Conservation (phyloP, 2,797 vertebrate genomes). For the Pitangus sulphuratus region DNA sequence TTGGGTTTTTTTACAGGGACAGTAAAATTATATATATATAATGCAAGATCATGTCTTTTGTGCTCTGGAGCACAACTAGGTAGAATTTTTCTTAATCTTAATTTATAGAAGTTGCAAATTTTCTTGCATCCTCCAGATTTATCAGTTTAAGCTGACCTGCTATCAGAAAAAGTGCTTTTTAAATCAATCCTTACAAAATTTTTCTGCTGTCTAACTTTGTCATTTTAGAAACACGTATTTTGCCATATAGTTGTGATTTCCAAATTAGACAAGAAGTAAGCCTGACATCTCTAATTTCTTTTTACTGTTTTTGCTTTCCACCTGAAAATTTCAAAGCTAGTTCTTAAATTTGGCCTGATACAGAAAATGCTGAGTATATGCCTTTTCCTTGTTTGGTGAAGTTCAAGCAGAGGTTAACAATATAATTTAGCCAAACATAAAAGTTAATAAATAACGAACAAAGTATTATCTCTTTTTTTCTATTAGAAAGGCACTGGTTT, state of each 20-base stretch:
- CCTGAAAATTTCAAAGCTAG: neutral
- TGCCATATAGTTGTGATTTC: neutral
- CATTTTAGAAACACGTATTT: neutral
- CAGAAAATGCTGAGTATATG: neutral
- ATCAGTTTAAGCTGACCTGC: neutral
- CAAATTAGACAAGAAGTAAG: neutral
- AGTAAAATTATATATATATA: neutral
- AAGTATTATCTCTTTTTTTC: neutral
- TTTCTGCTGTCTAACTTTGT: neutral
- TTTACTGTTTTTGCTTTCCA: neutral
- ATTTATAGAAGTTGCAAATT: neutral
- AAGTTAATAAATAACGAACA: conserved; percentile 31
- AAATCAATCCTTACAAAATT: neutral
- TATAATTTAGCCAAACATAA: neutral
- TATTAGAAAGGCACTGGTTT: neutral
- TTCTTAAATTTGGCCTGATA: neutral
- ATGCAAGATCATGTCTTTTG: neutral
- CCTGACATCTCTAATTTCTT: neutral
- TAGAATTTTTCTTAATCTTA: neutral
- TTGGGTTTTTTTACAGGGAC: neutral
- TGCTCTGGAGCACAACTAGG: neutral
- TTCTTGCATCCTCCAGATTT: neutral
- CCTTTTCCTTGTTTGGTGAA: neutral
- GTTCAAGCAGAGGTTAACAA: conserved; percentile 35
- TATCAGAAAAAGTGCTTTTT: neutral